Percentiles rank a stretch among this genome's conserved stretches.
These are phyloP conservation scores for Lamellibrachia luymesi DNA, from an alignment of 1,140 invertebrate species.

Conservation along the genomic window DNA sequence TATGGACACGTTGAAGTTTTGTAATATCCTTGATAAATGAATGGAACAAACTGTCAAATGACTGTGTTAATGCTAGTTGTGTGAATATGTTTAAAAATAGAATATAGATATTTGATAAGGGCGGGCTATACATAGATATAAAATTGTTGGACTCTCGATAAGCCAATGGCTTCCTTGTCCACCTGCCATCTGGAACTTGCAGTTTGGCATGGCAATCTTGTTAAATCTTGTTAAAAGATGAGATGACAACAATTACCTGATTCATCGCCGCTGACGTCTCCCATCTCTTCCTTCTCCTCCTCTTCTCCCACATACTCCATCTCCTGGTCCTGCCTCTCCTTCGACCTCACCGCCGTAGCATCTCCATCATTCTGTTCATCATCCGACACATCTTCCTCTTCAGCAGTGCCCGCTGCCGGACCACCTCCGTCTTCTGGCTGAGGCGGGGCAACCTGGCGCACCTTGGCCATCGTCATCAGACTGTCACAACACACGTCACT, in stretches of 20 bases:
- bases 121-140: no score
- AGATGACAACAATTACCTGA: background rate
- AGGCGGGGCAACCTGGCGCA: constrained; percentile 20
- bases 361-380: constrained; percentile 61
- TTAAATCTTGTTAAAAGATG: background rate
- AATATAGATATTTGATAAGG: no score
- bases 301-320: constrained; percentile 79
- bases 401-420: constrained; percentile 36
- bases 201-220: no score
- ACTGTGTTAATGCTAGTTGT: no score
- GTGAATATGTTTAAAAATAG: no score
- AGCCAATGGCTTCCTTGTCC: no score
- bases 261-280: constrained; percentile 25
- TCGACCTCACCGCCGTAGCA: constrained; percentile 58
- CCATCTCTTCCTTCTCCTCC: constrained; percentile 58
- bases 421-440: constrained; percentile 44
- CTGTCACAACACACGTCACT: background rate
- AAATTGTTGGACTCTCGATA: no score
- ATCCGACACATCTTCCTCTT: constrained; percentile 53
- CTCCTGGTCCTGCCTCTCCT: constrained; percentile 69
- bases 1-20: no score
- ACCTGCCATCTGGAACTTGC: no score
- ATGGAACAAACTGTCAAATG: no score
- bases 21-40: no score
- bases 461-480: constrained; percentile 29